Percentiles rank a stretch among this genome's conserved stretches.
These are phyloP conservation scores for Xerus inauris DNA, from an alignment of 2,113 vertebrate genomes.

Conservation along the genomic window DNA sequence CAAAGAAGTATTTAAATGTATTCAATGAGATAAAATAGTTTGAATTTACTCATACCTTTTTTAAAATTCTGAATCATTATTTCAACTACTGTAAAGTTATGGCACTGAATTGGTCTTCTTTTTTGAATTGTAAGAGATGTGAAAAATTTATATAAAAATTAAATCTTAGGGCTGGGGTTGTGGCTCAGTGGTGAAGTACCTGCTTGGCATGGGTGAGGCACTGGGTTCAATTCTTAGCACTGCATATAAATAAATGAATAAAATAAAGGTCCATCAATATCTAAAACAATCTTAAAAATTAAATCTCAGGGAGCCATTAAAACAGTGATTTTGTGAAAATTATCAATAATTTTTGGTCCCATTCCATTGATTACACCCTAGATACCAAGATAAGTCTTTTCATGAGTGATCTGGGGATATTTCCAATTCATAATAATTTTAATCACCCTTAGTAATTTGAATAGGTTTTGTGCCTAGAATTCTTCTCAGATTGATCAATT, in stretches of 20 bases:
- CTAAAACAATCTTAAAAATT: background rate
- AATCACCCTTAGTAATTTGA: conserved; percentile 7
- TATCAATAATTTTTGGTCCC: background rate
- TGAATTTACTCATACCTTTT: background rate
- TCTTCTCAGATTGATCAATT: background rate
- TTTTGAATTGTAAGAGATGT: background rate
- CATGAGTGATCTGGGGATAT: background rate
- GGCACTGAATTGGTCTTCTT: background rate
- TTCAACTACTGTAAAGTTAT: background rate
- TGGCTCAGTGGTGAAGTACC: too few relatives aligned
- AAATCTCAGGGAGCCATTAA: background rate
- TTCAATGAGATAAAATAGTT: background rate
- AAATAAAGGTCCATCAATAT: too few relatives aligned
- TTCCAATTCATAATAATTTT: background rate
- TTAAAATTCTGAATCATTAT: background rate
- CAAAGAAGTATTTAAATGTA: background rate
- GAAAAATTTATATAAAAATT: background rate
- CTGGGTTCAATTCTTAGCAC: too few relatives aligned
- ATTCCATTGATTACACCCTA: background rate
- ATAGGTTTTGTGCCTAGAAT: background rate
- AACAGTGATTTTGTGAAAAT: background rate
- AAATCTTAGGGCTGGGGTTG: too few relatives aligned
- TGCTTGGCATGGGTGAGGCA: too few relatives aligned
- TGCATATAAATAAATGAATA: too few relatives aligned
- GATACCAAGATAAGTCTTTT: background rate